Evolutionary conservation across 2,797 vertebrate species (phyloP).

Genomic region (Pangasius krempfi): DNA sequence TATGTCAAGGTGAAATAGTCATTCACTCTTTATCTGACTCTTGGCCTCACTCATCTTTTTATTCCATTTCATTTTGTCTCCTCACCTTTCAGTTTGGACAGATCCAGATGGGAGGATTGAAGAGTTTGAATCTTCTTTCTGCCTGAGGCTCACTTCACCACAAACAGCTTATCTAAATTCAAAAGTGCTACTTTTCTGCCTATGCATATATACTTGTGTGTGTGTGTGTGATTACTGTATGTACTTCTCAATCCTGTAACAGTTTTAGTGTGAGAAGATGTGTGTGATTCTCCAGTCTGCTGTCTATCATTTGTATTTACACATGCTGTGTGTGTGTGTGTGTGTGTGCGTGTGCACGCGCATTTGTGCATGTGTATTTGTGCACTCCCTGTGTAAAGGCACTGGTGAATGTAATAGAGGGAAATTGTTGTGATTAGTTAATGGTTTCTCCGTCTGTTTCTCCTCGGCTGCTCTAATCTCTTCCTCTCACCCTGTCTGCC

Average conservation of each 20-base stretch:
- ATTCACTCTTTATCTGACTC: constrained; percentile 51
- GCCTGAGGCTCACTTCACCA: constrained; percentile 67
- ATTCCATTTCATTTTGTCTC: constrained; percentile 45
- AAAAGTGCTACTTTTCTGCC: constrained; percentile 55
- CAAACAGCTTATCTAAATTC: constrained; percentile 77
- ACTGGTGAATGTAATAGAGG: constrained; percentile 84
- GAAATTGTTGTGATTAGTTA: constrained; percentile 89
- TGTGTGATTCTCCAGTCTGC: constrained; percentile 21
- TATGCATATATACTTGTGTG: constrained; percentile 14
- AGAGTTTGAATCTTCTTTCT: constrained; percentile 39
- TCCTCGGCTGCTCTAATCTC: constrained; percentile 85
- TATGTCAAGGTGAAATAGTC: constrained; percentile 48
- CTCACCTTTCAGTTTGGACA: constrained; percentile 37
- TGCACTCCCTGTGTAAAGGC: constrained; percentile 31
- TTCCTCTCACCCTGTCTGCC: constrained; percentile 82
- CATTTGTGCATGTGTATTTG: constrained; percentile 31
- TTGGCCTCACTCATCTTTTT: constrained; percentile 39
- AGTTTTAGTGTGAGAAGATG: constrained; percentile 13
- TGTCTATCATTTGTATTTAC: constrained; percentile 71
- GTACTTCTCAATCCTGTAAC: constrained; percentile 57
- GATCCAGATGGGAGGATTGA: constrained; percentile 32
- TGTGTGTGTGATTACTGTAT: constrained; percentile 41
- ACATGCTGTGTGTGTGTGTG: constrained; percentile 14
- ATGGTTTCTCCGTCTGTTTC: constrained; percentile 89
- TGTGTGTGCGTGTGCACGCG: constrained; percentile 15